These are phyloP conservation scores for Salpingus planirostris DNA, from an alignment of 2,888 invertebrate species.

Conservation along the genomic window DNA sequence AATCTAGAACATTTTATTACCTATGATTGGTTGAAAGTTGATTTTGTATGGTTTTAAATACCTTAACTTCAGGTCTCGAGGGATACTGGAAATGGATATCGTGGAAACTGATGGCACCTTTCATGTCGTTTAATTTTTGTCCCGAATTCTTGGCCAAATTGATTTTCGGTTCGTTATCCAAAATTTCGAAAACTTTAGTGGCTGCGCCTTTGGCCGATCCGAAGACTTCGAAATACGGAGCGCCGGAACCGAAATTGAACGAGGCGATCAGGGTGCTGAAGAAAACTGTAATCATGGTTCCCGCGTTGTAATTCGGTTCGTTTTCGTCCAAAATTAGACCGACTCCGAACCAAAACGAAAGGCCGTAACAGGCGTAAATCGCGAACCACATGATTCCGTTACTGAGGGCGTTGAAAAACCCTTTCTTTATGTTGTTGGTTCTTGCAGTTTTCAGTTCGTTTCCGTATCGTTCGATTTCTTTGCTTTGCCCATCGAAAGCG, in stretches of 20 bases:
- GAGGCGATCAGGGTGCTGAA: conserved; percentile 64
- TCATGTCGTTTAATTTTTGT: conserved; percentile 44
- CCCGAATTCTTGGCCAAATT: conserved; percentile 58
- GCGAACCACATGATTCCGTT: conserved; percentile 68
- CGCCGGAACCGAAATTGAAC: conserved; percentile 68
- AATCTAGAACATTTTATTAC: too few species aligned
- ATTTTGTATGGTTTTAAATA: too few species aligned
- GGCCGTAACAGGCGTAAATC: conserved; percentile 66
- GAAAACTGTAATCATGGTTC: conserved; percentile 72
- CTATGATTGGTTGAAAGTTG: too few species aligned
- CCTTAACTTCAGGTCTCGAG: conserved; percentile 61
- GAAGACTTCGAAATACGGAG: conserved; percentile 70
- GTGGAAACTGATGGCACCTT: conserved; percentile 59
- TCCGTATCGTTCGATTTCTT: conserved; percentile 61
- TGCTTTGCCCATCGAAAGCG: conserved; percentile 66
- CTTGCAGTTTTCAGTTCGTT: conserved; percentile 51
- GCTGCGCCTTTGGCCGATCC: conserved; percentile 72
- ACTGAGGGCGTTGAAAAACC: conserved; percentile 58
- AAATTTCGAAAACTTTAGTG: conserved; percentile 62
- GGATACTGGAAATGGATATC: conserved; percentile 73
- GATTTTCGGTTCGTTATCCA: conserved; percentile 63
- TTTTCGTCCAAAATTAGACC: conserved; percentile 52
- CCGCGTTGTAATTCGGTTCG: conserved; percentile 48
- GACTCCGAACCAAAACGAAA: conserved; percentile 81
- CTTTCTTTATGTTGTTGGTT: conserved; percentile 60